phyloP scores from a whole-genome alignment of 2,888 invertebrate genomes.

The Minunthozetes semirufus region DNA sequence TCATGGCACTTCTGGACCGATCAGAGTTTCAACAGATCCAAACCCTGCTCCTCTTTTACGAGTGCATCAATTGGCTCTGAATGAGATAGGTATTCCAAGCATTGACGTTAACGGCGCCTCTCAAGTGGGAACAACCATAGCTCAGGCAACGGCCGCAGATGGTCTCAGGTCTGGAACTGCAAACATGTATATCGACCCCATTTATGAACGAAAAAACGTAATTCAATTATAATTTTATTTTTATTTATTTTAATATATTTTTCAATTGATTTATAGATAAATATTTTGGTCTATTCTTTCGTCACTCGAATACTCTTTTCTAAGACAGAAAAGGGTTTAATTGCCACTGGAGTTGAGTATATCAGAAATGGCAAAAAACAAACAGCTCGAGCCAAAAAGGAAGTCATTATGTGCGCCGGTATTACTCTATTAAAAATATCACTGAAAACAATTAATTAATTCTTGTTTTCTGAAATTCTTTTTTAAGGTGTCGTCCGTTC shows the following conservation, averaged over 20 bases:
- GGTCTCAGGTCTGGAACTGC: not conserved
- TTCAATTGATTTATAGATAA: not conserved
- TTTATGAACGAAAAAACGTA: not conserved
- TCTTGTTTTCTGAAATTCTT: not conserved
- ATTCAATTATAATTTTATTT: not conserved
- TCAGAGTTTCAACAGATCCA: not conserved
- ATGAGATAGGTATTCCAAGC: not conserved
- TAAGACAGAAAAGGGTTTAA: not conserved
- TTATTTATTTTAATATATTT: not conserved
- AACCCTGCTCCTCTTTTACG: not conserved
- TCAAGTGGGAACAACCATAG: not conserved
- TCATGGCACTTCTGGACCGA: not conserved
- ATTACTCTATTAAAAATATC: not conserved
- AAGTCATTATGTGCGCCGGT: slow-evolving; percentile 5
- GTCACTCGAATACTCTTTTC: not conserved
- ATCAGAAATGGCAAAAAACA: not conserved
- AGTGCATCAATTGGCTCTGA: not conserved
- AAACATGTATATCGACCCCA: slow-evolving; percentile 13
- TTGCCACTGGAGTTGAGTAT: not conserved
- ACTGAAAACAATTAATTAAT: not conserved
- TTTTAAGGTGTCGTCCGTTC: slow-evolving; percentile 7
- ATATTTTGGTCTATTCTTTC: slow-evolving; percentile 9
- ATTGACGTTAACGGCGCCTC: slow-evolving; percentile 3
- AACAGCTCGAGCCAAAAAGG: not conserved
- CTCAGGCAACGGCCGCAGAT: not conserved